A percentile compares a stretch with the other conserved stretches of the same genome.
These are phyloP conservation scores for Ophion slaviceki DNA, from an alignment of 2,888 invertebrate species.

Conservation along the genomic window DNA sequence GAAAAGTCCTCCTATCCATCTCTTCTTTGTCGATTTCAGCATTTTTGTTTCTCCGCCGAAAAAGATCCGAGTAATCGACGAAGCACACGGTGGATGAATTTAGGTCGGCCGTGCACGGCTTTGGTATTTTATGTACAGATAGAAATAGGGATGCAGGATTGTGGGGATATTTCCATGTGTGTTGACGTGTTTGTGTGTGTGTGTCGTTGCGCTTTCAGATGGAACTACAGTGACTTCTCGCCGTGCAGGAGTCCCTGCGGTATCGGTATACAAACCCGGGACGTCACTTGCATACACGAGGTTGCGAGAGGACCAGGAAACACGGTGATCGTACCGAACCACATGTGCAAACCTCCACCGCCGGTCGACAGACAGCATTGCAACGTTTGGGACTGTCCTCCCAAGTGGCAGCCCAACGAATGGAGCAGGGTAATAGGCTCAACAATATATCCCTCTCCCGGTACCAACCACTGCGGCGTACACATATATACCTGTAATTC, in stretches of 20 bases:
- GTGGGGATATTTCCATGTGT: slow-evolving; percentile 30
- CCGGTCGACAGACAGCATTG: slow-evolving; percentile 96
- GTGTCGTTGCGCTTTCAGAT: slow-evolving; percentile 83
- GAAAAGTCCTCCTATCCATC: neutral
- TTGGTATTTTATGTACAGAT: neutral
- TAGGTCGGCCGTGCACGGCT: slow-evolving; percentile 8
- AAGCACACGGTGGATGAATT: slow-evolving; percentile 24
- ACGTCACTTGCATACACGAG: slow-evolving; percentile 94
- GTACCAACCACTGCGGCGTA: neutral
- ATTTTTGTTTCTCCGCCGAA: neutral
- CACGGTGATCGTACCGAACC: slow-evolving; percentile 96
- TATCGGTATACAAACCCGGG: slow-evolving; percentile 95
- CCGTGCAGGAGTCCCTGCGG: slow-evolving; percentile 97
- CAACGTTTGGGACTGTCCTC: slow-evolving; percentile 96
- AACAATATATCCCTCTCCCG: neutral
- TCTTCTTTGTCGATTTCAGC: neutral
- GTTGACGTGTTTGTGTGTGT: slow-evolving; percentile 38
- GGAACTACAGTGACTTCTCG: slow-evolving; percentile 96
- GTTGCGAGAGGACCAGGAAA: slow-evolving; percentile 94
- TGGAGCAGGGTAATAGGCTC: slow-evolving; percentile 89
- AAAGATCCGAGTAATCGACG: too few species aligned
- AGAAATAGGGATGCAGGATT: slow-evolving; percentile 14
- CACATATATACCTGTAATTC: neutral
- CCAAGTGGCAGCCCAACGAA: slow-evolving; percentile 93
- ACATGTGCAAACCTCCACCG: slow-evolving; percentile 96